Conservation (phyloP, 2,113 vertebrate species). For the Cisticola juncidis region DNA sequence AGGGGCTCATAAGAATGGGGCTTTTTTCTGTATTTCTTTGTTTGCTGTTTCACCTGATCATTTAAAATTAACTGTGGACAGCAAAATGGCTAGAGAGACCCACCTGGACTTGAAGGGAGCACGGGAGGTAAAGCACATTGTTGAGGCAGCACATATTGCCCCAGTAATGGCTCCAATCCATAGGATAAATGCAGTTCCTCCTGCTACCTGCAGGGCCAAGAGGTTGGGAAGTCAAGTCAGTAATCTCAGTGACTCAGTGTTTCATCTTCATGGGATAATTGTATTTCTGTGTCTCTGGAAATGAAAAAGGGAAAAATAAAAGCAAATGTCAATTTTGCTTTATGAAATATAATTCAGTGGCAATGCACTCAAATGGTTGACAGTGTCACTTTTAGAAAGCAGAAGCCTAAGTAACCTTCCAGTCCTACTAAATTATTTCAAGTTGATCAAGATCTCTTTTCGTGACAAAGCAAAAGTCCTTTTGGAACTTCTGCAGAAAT, state of each 20-base stretch:
- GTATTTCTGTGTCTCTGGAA: neutral
- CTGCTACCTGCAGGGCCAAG: rapidly evolving
- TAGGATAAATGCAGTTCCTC: rapidly evolving
- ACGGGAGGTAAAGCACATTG: neutral
- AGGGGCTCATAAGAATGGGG: too few relatives aligned
- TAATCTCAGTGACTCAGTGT: neutral
- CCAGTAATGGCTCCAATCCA: rapidly evolving
- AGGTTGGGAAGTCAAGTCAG: neutral
- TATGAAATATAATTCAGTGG: neutral
- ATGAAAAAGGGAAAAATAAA: neutral
- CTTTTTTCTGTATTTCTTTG: neutral
- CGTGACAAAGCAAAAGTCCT: neutral
- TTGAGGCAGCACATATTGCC: neutral
- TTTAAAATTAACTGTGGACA: neutral
- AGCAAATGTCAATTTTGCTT: neutral
- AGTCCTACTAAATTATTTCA: neutral
- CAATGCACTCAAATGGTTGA: neutral
- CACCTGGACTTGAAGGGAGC: neutral
- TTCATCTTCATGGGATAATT: neutral
- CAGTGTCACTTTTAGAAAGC: neutral
- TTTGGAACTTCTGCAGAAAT: neutral
- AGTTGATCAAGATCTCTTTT: neutral
- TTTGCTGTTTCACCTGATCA: neutral
- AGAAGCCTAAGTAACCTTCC: neutral
- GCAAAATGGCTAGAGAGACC: neutral